phyloP scores from a whole-genome alignment of 2,113 vertebrate genomes.

The Lipophrys pholis region DNA sequence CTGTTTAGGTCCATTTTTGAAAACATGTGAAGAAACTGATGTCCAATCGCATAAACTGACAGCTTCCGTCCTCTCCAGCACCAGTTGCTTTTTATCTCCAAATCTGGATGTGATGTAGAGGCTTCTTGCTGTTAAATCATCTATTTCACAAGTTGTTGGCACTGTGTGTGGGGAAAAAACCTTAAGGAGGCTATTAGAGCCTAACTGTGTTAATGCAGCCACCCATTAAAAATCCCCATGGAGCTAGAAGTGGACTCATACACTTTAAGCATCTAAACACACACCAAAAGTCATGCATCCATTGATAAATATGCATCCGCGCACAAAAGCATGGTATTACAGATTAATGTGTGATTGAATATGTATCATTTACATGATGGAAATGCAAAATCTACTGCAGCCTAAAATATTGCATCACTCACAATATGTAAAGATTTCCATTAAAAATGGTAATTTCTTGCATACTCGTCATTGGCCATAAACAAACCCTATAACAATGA shows the following conservation, averaged over 20 bases:
- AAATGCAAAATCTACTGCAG: not conserved
- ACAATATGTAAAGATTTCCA: too few relatives aligned
- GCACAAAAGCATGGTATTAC: slow-evolving; percentile 1
- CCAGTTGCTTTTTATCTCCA: slow-evolving; percentile 53
- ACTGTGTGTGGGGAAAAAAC: slow-evolving; percentile 43
- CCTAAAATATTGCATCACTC: too few relatives aligned
- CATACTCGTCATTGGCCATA: not conserved
- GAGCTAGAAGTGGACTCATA: slow-evolving; percentile 54
- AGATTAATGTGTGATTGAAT: not conserved
- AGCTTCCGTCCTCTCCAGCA: slow-evolving; percentile 37
- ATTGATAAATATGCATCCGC: slow-evolving; percentile 19
- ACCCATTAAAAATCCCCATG: slow-evolving; percentile 66
- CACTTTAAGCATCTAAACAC: slow-evolving; percentile 45
- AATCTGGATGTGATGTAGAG: slow-evolving; percentile 61
- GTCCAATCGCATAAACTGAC: slow-evolving; percentile 24
- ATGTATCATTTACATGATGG: not conserved
- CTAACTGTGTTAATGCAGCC: slow-evolving; percentile 68
- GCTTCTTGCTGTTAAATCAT: slow-evolving; percentile 76
- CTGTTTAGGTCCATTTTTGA: not conserved
- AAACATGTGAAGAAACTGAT: slow-evolving; percentile 19
- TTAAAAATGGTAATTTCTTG: not conserved
- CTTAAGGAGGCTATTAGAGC: slow-evolving; percentile 64
- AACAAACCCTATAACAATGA: slow-evolving; percentile 51
- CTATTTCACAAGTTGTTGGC: slow-evolving; percentile 68
- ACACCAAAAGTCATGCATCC: slow-evolving; percentile 18